Evolutionary conservation across 1,140 invertebrate species (phyloP).

Genomic region (Galleria mellonella): DNA sequence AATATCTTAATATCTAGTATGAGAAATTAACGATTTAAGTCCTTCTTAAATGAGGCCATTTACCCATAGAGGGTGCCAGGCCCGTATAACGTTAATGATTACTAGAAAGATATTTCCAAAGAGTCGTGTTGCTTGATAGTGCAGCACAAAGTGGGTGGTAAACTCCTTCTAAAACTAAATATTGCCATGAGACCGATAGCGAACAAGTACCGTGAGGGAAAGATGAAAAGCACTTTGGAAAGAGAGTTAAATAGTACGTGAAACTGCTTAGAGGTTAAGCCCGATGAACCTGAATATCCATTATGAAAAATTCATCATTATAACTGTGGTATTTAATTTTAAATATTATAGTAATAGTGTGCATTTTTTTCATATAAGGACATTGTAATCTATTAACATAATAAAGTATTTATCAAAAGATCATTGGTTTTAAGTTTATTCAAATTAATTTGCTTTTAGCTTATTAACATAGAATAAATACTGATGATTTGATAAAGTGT

Average conservation of each 20-base stretch:
- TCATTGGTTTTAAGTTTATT: too few relatives aligned
- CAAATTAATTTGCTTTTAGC: too few relatives aligned
- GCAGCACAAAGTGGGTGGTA: slow-evolving; percentile 89
- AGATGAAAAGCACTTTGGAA: slow-evolving; percentile 93
- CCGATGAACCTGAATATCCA: slow-evolving; percentile 76
- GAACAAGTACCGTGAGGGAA: slow-evolving; percentile 94
- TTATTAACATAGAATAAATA: too few relatives aligned
- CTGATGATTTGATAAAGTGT: too few relatives aligned
- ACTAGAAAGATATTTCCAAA: slow-evolving; percentile 77
- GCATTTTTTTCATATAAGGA: too few relatives aligned
- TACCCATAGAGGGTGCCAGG: slow-evolving; percentile 83
- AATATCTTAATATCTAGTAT: too few relatives aligned
- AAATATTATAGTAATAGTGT: too few relatives aligned
- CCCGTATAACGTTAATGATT: slow-evolving; percentile 75
- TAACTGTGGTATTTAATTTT: too few relatives aligned
- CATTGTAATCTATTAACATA: too few relatives aligned
- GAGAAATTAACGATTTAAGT: slow-evolving; percentile 79
- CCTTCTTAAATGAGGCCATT: slow-evolving; percentile 81
- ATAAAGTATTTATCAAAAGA: too few relatives aligned
- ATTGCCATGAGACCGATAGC: slow-evolving; percentile 88
- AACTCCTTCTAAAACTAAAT: slow-evolving; percentile 93
- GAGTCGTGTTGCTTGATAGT: slow-evolving; percentile 91
- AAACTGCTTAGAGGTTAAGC: slow-evolving; percentile 86
- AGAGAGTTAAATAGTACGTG: slow-evolving; percentile 92
- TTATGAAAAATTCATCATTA: slow-evolving; percentile 75